These are phyloP conservation scores for Aspidiotus destructor DNA, from an alignment of 2,888 invertebrate species.

Conservation along the genomic window DNA sequence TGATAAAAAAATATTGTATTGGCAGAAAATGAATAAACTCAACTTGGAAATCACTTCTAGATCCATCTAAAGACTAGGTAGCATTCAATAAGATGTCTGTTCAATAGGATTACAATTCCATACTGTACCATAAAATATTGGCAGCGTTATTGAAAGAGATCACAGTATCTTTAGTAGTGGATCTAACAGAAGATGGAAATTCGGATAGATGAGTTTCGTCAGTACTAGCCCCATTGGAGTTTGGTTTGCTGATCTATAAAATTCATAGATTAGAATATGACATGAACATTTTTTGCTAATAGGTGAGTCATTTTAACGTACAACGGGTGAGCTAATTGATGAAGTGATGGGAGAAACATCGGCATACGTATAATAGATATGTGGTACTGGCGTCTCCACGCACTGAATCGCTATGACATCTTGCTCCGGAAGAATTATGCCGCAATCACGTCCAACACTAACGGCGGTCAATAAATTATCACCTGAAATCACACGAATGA, in stretches of 20 bases:
- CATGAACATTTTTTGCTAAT: too few species aligned
- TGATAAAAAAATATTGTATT: too few species aligned
- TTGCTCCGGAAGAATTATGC: constrained; percentile 56
- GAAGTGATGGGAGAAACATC: constrained; percentile 33
- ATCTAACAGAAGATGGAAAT: not conserved
- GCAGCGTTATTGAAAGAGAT: constrained; percentile 22
- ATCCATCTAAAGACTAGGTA: too few species aligned
- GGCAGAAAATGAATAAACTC: too few species aligned
- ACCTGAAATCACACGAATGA: constrained; percentile 42
- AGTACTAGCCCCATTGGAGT: constrained; percentile 6
- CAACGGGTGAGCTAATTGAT: constrained; percentile 22
- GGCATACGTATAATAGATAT: constrained; percentile 46
- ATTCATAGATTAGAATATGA: too few species aligned
- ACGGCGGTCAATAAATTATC: constrained; percentile 49
- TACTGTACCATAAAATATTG: constrained; percentile 14
- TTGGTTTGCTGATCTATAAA: constrained; percentile 14
- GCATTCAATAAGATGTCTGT: too few species aligned
- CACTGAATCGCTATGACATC: constrained; percentile 49
- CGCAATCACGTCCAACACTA: constrained; percentile 49
- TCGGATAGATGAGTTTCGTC: constrained; percentile 20
- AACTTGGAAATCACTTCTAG: too few species aligned
- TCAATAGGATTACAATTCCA: not conserved
- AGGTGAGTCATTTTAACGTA: constrained; percentile 1
- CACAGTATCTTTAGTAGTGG: constrained; percentile 3
- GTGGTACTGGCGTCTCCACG: constrained; percentile 44